Percentiles rank a stretch among this genome's conserved stretches.
These are phyloP conservation scores for Epicampocera succincta DNA, from an alignment of 2,888 invertebrate genomes.

Conservation along the genomic window DNA sequence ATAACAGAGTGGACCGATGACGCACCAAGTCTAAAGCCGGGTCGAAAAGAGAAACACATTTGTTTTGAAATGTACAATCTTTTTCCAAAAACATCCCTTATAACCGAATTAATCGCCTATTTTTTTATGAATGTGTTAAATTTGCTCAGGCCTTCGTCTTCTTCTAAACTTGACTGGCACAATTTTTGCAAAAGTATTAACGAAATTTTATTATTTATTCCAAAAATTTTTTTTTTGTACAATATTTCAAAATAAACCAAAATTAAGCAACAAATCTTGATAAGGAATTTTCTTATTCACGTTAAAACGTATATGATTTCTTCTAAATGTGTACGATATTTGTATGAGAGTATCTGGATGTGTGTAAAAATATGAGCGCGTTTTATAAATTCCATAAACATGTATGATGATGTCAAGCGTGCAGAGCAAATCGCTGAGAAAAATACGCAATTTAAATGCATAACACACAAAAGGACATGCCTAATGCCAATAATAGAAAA, in stretches of 20 bases:
- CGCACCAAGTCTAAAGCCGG: too few relatives aligned
- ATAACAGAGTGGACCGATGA: too few relatives aligned
- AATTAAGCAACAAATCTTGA: conserved; percentile 49
- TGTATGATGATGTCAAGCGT: conserved; percentile 73
- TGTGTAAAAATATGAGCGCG: conserved; percentile 2
- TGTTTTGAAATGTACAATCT: too few relatives aligned
- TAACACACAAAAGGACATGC: conserved; percentile 82
- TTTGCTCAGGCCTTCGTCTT: too few relatives aligned
- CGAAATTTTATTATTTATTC: too few relatives aligned
- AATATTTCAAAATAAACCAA: conserved; percentile 7
- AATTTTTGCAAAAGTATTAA: too few relatives aligned
- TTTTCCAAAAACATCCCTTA: too few relatives aligned
- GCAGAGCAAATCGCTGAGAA: conserved; percentile 81
- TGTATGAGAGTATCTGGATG: background rate
- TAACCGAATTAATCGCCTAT: too few relatives aligned
- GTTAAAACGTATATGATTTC: conserved; percentile 23
- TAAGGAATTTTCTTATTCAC: conserved; percentile 38
- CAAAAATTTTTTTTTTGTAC: conserved; percentile 10
- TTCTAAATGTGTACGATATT: conserved; percentile 37
- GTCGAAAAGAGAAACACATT: too few relatives aligned
- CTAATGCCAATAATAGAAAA: conserved; percentile 82
- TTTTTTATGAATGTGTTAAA: too few relatives aligned
- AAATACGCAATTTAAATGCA: conserved; percentile 82
- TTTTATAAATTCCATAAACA: conserved; percentile 52
- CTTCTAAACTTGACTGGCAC: too few relatives aligned